These are phyloP conservation scores for Eurystomus gularis DNA, from an alignment of 2,113 vertebrate genomes.

Conservation along the genomic window DNA sequence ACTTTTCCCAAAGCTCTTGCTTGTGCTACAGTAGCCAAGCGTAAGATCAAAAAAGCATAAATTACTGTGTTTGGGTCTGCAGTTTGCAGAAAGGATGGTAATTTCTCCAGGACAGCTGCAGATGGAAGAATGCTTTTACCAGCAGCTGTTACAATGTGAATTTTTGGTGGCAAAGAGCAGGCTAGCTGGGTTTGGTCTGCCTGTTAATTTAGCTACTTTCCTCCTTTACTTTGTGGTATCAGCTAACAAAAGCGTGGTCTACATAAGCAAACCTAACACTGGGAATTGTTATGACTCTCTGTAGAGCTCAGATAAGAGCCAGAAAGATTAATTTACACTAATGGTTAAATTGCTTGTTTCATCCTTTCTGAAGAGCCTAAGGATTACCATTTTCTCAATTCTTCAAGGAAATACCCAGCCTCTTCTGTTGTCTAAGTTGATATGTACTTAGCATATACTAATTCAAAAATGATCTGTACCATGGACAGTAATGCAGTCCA, in stretches of 20 bases:
- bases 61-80: not conserved
- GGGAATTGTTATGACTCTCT: not conserved
- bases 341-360: not conserved
- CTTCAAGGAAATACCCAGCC: not conserved
- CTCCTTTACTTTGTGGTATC: not conserved
- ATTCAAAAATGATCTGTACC: not conserved
- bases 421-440: not conserved
- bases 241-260: not conserved
- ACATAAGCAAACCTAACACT: fast-evolving
- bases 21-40: not conserved
- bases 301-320: not conserved
- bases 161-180: not conserved
- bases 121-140: not conserved
- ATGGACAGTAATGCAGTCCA: not conserved
- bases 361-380: not conserved
- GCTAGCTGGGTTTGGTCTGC: not conserved
- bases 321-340: not conserved
- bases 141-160: not conserved
- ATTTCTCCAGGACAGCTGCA: not conserved
- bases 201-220: not conserved
- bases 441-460: not conserved
- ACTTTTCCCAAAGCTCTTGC: not conserved
- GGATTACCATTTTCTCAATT: not conserved
- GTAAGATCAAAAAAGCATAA: not conserved
- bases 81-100: not conserved